Evolutionary conservation across 2,888 invertebrate genomes (phyloP).

Genomic region (Pandemis cinnamomeana): DNA sequence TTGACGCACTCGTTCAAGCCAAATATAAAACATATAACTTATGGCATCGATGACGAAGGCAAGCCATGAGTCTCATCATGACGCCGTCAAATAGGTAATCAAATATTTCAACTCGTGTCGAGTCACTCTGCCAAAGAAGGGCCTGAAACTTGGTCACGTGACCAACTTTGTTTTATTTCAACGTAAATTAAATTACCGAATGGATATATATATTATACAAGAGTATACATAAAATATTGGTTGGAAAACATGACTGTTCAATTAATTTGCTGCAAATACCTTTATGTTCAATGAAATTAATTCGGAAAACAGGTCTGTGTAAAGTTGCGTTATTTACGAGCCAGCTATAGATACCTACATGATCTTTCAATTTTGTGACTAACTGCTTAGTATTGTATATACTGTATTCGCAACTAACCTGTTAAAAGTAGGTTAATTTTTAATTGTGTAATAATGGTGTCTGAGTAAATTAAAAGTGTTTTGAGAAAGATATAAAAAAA

Average conservation of each 20-base stretch:
- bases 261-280: slow-evolving; percentile 49
- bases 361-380: not conserved
- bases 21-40: slow-evolving; percentile 7
- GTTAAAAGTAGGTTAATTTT: too few species aligned
- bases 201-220: too few species aligned
- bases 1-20: not conserved
- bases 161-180: not conserved
- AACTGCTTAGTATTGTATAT: too few species aligned
- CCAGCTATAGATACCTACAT: not conserved
- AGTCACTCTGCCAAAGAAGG: slow-evolving; percentile 50
- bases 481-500: too few species aligned
- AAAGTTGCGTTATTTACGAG: slow-evolving; percentile 18
- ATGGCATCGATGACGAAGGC: slow-evolving; percentile 5
- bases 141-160: slow-evolving; percentile 23
- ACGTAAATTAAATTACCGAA: not conserved
- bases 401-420: too few species aligned
- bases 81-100: slow-evolving; percentile 20
- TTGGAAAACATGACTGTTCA: slow-evolving; percentile 53
- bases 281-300: slow-evolving; percentile 27
- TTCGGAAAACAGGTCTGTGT: slow-evolving; percentile 11
- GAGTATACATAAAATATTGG: not conserved
- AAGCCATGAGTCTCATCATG: not conserved
- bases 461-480: too few species aligned
- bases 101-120: slow-evolving; percentile 44
- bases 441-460: too few species aligned